Percentiles rank a stretch among this genome's conserved stretches.
Evolutionary conservation across 2,797 vertebrate genomes (phyloP).

Genomic region (Ibycter americanus): DNA sequence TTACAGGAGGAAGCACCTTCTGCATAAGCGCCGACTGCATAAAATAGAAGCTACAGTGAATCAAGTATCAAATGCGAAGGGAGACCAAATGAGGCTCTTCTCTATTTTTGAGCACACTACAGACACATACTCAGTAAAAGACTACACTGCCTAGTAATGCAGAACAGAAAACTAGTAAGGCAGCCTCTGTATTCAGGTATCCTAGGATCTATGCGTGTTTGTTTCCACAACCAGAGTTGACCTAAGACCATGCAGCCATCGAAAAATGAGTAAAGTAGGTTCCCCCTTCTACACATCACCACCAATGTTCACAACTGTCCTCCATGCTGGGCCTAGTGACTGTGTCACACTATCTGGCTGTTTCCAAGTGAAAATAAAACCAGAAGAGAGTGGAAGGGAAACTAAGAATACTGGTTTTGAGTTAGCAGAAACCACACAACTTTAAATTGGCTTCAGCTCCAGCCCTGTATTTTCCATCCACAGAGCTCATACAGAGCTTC

Average conservation of each 20-base stretch:
- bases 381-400: background rate
- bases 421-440: background rate
- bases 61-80: background rate
- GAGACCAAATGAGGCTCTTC: background rate
- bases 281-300: background rate
- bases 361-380: background rate
- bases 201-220: background rate
- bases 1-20: background rate
- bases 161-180: background rate
- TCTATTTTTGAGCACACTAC: background rate
- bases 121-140: background rate
- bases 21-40: no score
- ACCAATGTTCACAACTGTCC: accelerated
- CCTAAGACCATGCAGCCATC: background rate
- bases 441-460: background rate
- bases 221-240: background rate
- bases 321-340: background rate
- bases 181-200: background rate
- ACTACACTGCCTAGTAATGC: background rate
- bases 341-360: background rate
- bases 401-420: background rate
- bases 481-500: accelerated
- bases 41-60: background rate
- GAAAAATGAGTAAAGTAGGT: background rate
- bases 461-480: background rate